These are phyloP conservation scores for Pterois miles DNA, from an alignment of 2,797 vertebrate genomes.

Conservation along the genomic window DNA sequence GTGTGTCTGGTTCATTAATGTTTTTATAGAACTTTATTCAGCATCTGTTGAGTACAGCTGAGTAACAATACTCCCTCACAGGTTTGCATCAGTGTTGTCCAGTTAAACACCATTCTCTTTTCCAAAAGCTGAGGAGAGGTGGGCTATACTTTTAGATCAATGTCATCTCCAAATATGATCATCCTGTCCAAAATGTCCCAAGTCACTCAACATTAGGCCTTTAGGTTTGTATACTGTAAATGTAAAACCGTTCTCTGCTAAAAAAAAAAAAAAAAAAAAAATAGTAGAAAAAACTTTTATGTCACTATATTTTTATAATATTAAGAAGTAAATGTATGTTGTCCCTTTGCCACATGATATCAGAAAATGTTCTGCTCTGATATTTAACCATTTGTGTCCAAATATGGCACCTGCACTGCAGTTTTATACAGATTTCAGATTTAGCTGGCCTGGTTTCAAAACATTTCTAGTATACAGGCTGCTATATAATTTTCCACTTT, in stretches of 20 bases:
- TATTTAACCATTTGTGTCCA: slow-evolving; percentile 8
- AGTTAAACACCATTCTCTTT: not conserved
- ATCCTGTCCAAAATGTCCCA: not conserved
- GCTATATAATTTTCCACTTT: slow-evolving; percentile 36
- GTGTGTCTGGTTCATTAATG: not conserved
- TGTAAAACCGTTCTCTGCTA: not conserved
- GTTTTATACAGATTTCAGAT: not conserved
- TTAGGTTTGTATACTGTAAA: not conserved
- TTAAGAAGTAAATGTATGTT: not conserved
- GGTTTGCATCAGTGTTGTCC: not conserved
- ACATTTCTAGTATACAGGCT: not conserved
- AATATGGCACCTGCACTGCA: slow-evolving; percentile 38
- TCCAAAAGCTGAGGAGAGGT: not conserved
- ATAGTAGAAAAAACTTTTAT: not conserved
- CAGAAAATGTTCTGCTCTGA: not conserved
- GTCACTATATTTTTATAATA: not conserved
- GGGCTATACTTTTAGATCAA: not conserved
- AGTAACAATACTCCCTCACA: not conserved
- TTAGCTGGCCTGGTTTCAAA: slow-evolving; percentile 22
- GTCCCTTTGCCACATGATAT: not conserved
- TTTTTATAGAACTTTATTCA: not conserved
- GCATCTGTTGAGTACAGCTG: not conserved
- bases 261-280: not conserved
- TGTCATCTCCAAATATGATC: not conserved
- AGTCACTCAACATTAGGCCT: not conserved